A percentile compares a stretch with the other conserved stretches of the same genome.
phyloP scores from a whole-genome alignment of 1,140 invertebrate species.

The Phymorhynchus buccinoides region DNA sequence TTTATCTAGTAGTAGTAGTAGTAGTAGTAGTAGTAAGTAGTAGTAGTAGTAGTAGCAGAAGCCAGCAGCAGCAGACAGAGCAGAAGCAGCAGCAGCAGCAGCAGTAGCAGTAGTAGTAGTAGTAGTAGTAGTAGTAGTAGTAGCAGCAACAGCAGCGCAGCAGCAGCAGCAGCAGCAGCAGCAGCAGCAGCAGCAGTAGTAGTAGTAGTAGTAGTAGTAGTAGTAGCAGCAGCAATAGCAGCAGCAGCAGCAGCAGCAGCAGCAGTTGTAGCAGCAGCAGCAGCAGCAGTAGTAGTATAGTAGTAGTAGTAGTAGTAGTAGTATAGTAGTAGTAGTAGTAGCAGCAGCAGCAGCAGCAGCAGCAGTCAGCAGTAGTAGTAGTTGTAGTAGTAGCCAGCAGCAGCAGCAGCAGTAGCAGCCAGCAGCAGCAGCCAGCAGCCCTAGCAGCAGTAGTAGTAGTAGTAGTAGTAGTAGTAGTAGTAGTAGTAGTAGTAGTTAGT shows the following conservation, averaged over 20 bases:
- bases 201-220: constrained; percentile 34
- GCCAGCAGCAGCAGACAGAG: too few species aligned
- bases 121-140: constrained; percentile 33
- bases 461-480: constrained; percentile 34
- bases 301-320: too few species aligned
- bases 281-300: too few species aligned
- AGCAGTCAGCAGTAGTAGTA: too few species aligned
- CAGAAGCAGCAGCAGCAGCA: too few species aligned
- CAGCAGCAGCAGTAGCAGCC: constrained; percentile 19
- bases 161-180: too few species aligned
- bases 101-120: constrained; percentile 33
- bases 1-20: constrained; percentile 24
- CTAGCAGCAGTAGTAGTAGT: constrained; percentile 31
- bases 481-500: constrained; percentile 37
- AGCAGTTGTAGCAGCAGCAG: constrained; percentile 31
- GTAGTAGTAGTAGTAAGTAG: too few species aligned
- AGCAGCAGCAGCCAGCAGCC: not conserved
- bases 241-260: constrained; percentile 27
- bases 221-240: constrained; percentile 30
- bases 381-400: constrained; percentile 9
- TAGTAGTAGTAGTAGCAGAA: not conserved
- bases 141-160: too few species aligned
- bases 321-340: constrained; percentile 4
- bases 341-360: not conserved
- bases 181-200: constrained; percentile 31